Evolutionary conservation across 2,888 invertebrate genomes (phyloP).

Genomic region (Hoplodrina blanda): DNA sequence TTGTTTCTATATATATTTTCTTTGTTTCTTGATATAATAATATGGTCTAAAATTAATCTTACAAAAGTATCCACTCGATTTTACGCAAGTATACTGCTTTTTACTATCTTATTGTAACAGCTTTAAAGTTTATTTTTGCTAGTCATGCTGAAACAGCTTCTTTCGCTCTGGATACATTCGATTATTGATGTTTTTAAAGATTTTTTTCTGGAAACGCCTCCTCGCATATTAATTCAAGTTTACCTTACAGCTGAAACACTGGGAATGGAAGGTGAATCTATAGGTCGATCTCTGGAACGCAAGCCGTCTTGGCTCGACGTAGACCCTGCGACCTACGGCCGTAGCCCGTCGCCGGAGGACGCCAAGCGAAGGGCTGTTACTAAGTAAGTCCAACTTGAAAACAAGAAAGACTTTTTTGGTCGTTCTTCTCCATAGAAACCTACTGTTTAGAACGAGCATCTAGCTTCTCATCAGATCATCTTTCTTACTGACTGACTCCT

Average conservation of each 20-base stretch:
- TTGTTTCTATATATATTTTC: not conserved
- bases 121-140: not conserved
- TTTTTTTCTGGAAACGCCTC: too few species aligned
- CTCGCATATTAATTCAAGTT: not conserved
- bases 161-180: not conserved
- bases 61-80: not conserved
- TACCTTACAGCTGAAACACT: conserved; percentile 92
- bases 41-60: conserved; percentile 1
- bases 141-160: not conserved
- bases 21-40: not conserved
- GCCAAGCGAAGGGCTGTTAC: conserved; percentile 80
- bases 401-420: not conserved
- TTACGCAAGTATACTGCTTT: too few species aligned
- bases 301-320: conserved; percentile 88
- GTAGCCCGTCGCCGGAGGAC: conserved; percentile 90
- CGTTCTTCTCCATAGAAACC: too few species aligned
- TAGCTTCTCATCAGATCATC: too few species aligned
- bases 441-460: too few species aligned
- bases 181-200: not conserved
- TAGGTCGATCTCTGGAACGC: conserved; percentile 83
- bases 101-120: not conserved
- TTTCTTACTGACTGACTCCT: too few species aligned
- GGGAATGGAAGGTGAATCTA: conserved; percentile 93
- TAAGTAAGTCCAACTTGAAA: conserved; percentile 73
- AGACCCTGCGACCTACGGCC: conserved; percentile 75